A percentile compares a stretch with the other conserved stretches of the same genome.
phyloP scores from a whole-genome alignment of 2,113 vertebrate genomes.

The Catharus bicknelli region DNA sequence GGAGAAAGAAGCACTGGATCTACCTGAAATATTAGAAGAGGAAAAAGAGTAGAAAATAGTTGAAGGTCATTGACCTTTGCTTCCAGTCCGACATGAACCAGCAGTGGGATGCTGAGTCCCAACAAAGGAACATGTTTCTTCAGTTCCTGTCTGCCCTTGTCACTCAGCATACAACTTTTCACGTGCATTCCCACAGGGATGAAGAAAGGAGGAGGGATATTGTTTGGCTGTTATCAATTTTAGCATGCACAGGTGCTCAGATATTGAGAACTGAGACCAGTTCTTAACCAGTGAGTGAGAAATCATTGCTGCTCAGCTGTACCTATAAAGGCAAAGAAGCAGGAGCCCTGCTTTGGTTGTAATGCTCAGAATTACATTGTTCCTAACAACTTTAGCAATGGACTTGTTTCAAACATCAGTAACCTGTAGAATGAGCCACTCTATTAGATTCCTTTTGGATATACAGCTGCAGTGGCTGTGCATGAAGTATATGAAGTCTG shows the following conservation, averaged over 20 bases:
- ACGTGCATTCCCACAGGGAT: neutral
- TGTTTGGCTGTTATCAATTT: neutral
- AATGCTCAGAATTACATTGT: neutral
- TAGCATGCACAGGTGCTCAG: neutral
- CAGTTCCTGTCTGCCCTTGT: neutral
- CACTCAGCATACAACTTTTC: neutral
- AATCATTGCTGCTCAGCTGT: neutral
- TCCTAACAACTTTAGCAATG: neutral
- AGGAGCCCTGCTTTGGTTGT: neutral
- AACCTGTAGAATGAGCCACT: neutral
- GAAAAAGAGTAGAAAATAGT: neutral
- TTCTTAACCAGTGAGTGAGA: neutral
- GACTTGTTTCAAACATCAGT: constrained; percentile 49
- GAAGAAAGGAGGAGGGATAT: neutral
- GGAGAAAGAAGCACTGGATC: neutral
- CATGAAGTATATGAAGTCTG: constrained; percentile 36
- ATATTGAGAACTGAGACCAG: neutral
- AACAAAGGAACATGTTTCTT: neutral
- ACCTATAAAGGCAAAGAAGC: neutral
- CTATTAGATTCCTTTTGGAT: constrained; percentile 43
- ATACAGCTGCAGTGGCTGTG: neutral
- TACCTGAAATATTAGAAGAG: neutral
- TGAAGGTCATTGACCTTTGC: neutral
- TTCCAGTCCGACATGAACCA: neutral
- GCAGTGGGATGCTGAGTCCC: neutral